Evolutionary conservation across 2,888 invertebrate genomes (phyloP).

Genomic region (Balanococcus diminutus): DNA sequence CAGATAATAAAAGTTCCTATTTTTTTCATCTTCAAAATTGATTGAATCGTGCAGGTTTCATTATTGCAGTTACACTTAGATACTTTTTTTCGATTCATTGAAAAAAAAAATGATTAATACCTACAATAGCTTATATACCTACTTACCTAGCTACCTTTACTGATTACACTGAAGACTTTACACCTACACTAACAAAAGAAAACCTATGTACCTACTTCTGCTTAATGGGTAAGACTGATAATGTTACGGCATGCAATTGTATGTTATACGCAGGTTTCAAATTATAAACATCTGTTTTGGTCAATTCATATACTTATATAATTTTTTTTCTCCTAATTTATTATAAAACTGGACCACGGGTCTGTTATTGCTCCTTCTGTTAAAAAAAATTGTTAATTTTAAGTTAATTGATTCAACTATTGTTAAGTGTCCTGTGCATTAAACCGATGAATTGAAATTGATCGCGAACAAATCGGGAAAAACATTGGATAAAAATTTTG

Average conservation of each 20-base stretch:
- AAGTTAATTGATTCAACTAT: not conserved
- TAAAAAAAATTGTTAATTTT: not conserved
- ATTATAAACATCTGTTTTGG: conserved; percentile 39
- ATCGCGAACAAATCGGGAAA: not conserved
- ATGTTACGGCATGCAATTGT: conserved; percentile 16
- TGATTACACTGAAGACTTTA: not conserved
- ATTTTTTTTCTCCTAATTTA: not conserved
- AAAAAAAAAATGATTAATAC: not conserved
- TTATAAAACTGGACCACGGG: not conserved
- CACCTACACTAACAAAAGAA: not conserved
- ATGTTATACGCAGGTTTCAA: conserved; percentile 21
- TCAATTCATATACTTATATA: conserved; percentile 1
- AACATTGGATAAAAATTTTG: not conserved
- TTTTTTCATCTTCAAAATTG: not conserved
- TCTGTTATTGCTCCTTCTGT: conserved; percentile 14
- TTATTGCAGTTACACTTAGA: not conserved
- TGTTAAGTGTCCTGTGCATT: not conserved
- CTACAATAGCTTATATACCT: not conserved
- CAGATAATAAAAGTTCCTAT: conserved; percentile 17
- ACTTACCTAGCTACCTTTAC: too few species aligned
- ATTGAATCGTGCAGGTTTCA: not conserved
- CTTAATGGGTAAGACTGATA: conserved; percentile 32
- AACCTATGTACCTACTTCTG: not conserved
- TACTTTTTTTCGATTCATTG: not conserved
- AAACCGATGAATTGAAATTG: not conserved